Conservation (phyloP, 2,888 invertebrate genomes). For the Diplazon laetatorius region DNA sequence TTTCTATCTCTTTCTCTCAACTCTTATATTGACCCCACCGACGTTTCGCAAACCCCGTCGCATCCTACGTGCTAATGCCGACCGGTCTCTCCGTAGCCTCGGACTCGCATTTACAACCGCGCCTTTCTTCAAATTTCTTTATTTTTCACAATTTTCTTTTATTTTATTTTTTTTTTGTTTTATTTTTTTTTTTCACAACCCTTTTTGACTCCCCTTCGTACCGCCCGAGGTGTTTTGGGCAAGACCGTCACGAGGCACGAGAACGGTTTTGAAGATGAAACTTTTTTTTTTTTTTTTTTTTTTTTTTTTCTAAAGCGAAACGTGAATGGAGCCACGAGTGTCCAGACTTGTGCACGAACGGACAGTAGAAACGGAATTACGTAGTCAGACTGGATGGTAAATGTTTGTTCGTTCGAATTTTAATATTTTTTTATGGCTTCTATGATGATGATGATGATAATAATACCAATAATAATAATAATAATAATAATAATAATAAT, state of each 20-base stretch:
- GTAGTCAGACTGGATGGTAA: neutral
- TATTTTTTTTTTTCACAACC: conserved; percentile 11
- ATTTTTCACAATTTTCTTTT: conserved; percentile 16
- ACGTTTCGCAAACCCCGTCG: conserved; percentile 40
- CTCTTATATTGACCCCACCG: conserved; percentile 73
- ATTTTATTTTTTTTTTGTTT: conserved; percentile 12
- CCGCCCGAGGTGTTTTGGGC: conserved; percentile 2
- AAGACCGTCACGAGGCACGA: too few species aligned
- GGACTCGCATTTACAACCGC: conserved; percentile 43
- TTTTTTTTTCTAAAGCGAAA: too few species aligned
- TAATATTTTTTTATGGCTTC: too few species aligned
- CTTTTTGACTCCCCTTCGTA: neutral
- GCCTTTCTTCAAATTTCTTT: neutral
- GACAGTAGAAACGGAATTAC: neutral
- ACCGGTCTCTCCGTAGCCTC: conserved; percentile 55
- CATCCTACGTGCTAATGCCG: conserved; percentile 4
- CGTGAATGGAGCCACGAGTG: neutral
- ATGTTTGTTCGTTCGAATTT: neutral
- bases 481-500: too few species aligned
- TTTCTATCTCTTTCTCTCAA: conserved; percentile 63
- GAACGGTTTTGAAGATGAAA: too few species aligned
- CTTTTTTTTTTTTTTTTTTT: too few species aligned
- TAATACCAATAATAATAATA: too few species aligned
- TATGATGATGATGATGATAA: too few species aligned
- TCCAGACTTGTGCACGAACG: neutral